phyloP scores from a whole-genome alignment of 2,888 invertebrate species.

The Ceriagrion tenellum region DNA sequence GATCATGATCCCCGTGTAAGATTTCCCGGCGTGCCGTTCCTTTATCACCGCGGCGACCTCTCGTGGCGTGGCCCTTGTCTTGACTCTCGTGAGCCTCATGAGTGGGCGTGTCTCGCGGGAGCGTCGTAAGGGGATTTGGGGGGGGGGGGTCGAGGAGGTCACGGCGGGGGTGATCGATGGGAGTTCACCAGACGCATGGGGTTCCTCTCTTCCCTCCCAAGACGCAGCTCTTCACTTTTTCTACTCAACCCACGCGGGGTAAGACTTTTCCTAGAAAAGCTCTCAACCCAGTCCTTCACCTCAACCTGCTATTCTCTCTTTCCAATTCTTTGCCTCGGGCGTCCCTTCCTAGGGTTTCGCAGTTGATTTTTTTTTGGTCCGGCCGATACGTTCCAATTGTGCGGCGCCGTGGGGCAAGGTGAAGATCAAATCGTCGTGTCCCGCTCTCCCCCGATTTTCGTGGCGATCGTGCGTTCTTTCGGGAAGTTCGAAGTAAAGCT shows the following conservation, averaged over 20 bases:
- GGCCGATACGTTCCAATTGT: neutral
- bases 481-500: neutral
- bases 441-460: neutral
- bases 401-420: neutral
- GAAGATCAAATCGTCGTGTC: neutral
- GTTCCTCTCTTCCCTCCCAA: neutral
- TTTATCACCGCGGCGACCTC: too few relatives aligned
- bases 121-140: neutral
- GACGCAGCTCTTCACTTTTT: neutral
- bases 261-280: neutral
- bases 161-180: neutral
- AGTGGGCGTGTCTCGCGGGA: neutral
- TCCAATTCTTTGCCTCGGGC: neutral
- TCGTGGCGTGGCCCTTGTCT: neutral
- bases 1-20: too few relatives aligned
- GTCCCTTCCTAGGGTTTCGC: neutral
- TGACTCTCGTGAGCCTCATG: neutral
- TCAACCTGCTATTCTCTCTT: neutral
- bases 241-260: neutral
- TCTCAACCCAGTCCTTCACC: neutral
- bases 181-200: neutral
- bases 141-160: neutral
- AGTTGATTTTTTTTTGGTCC: neutral
- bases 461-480: neutral
- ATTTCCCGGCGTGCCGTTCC: too few relatives aligned